These are phyloP conservation scores for cattle (Bos taurus) DNA, from an alignment of 2,113 vertebrate species.

Conservation along the genomic window DNA sequence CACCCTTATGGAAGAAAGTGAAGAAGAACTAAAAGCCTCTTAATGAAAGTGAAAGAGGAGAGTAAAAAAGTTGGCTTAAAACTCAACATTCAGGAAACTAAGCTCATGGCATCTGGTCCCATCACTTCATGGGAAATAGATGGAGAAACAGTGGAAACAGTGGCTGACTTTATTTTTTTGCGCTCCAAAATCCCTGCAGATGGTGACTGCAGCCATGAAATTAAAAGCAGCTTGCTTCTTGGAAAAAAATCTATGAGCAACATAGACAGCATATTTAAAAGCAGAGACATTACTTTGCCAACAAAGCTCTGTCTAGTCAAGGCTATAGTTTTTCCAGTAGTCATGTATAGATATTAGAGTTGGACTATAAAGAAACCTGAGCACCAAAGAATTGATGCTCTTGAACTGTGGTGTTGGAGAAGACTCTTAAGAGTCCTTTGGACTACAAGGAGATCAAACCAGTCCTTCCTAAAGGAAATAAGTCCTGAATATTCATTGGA, in stretches of 20 bases:
- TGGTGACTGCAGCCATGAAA: neutral
- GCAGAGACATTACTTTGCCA: neutral
- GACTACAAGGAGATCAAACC: neutral
- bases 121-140: neutral
- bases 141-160: neutral
- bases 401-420: neutral
- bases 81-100: neutral
- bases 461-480: neutral
- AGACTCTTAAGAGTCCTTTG: neutral
- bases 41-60: neutral
- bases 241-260: neutral
- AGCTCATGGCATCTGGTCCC: neutral
- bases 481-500: neutral
- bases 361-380: neutral
- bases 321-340: neutral
- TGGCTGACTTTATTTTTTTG: neutral
- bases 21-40: neutral
- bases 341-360: neutral
- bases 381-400: neutral
- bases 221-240: neutral
- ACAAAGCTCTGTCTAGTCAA: neutral
- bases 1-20: neutral
- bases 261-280: neutral
- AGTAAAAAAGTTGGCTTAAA: neutral
- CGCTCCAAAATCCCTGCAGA: neutral